Evolutionary conservation across 2,888 invertebrate species (phyloP), one percentile per base, ranked within the genome.

Genomic region (Volucella bombylans): DNA sequence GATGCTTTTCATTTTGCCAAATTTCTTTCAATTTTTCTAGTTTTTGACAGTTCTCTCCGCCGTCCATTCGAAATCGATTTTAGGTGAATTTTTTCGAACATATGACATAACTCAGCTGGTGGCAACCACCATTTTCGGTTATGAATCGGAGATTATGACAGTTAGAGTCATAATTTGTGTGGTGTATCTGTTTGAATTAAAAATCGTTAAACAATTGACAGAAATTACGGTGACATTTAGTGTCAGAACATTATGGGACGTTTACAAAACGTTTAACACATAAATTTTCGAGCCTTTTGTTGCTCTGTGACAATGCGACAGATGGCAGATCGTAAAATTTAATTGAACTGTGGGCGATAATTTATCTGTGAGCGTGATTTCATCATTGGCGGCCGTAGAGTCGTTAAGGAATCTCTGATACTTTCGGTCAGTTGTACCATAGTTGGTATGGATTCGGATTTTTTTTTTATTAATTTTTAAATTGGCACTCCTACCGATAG

Each of bases 261-360:
- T 65, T 67, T 67, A 15, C 69, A 71, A 64, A 81, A 81, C 76
- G 76, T 62, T 76, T 64, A 69, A 10, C 71, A 18, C 69, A 81
- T 76, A 81, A 81, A 80, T 74, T 80, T 39, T 62, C 50, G 15
- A 43, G 64, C 41, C 52, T 73, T 64, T 18, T 49, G 39, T 41
- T 23, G 64, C 55, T 50, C 31, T 57, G 39, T 39, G 43, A 43
- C 50, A 39, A 14, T 9, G 4, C n/a, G 43, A 18, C 8, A 23
- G 23, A 15, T 50, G 49, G 39, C 47, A 14, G 47, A 76, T 81
- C 76, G 69, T 76, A 69, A 81, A 81, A 55, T 81, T 81, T 43
- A 76, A 81, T 76, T 81, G 76, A 73, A 65, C 76, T 59, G 71
- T 76, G 81, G 81, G 71, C 77, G 81, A 57, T 69, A 41, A 39